phyloP scores from a whole-genome alignment of 2,797 vertebrate species.

The Chromobotia macracanthus region DNA sequence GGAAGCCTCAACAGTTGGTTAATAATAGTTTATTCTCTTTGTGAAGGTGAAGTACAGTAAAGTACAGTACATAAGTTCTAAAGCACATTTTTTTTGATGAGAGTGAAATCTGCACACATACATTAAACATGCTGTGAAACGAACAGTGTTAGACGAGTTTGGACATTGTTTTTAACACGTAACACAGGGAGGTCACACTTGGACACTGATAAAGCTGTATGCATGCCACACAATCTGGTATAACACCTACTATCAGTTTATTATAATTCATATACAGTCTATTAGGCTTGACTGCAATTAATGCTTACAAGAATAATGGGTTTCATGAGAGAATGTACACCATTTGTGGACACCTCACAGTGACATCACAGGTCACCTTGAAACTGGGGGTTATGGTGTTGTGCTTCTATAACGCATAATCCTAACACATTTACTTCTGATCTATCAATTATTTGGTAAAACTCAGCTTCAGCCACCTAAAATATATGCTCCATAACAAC shows the following conservation, averaged over 20 bases:
- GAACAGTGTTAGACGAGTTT: conserved; percentile 34
- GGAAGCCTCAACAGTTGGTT: not conserved
- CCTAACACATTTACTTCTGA: not conserved
- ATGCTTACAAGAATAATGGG: conserved; percentile 5
- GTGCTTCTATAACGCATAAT: conserved; percentile 11
- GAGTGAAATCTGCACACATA: conserved; percentile 16
- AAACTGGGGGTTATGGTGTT: not conserved
- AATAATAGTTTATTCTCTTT: conserved; percentile 34
- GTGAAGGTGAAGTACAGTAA: not conserved
- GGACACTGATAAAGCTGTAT: conserved; percentile 30
- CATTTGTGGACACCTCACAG: conserved; percentile 34
- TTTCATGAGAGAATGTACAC: not conserved
- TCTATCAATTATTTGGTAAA: not conserved
- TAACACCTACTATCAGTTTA: conserved; percentile 11
- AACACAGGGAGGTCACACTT: conserved; percentile 34
- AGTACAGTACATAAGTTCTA: conserved; percentile 23
- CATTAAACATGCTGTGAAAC: conserved; percentile 41
- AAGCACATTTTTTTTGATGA: conserved; percentile 6
- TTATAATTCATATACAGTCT: conserved; percentile 16
- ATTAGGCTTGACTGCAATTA: conserved; percentile 23
- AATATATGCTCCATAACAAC: not conserved
- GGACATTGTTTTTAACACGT: conserved; percentile 29
- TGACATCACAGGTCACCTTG: conserved; percentile 9
- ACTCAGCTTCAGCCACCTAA: not conserved
- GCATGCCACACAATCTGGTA: conserved; percentile 28